phyloP scores from a whole-genome alignment of 1,140 invertebrate species.

The Pseudomyrmex dendroicus region DNA sequence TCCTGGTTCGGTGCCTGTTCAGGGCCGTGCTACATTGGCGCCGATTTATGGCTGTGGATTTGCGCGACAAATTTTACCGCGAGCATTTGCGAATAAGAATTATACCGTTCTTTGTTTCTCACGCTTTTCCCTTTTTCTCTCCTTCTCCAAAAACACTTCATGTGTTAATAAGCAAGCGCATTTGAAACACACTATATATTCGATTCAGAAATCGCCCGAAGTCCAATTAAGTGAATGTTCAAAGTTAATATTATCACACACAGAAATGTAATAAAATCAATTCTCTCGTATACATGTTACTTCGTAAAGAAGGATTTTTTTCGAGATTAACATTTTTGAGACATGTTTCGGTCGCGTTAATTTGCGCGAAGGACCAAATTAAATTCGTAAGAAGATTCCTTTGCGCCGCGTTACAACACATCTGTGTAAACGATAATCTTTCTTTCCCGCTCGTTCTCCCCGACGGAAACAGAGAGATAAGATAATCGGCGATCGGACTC shows the following conservation, averaged over 20 bases:
- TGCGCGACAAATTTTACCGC: constrained; percentile 74
- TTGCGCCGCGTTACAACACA: too few relatives aligned
- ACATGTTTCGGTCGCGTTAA: too few relatives aligned
- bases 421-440: too few relatives aligned
- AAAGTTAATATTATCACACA: not conserved
- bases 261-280: too few relatives aligned
- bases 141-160: constrained; percentile 6
- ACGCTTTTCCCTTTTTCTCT: constrained; percentile 19
- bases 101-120: not conserved
- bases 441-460: constrained; percentile 12
- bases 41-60: constrained; percentile 71
- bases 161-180: not conserved
- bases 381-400: not conserved
- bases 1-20: constrained; percentile 40
- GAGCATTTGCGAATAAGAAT: constrained; percentile 50
- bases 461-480: constrained; percentile 35
- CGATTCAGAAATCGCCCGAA: not conserved
- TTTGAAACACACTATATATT: not conserved
- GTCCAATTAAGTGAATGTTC: not conserved
- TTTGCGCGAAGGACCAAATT: too few relatives aligned
- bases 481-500: constrained; percentile 43
- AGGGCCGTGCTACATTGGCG: constrained; percentile 38
- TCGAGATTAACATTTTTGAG: too few relatives aligned
- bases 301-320: too few relatives aligned
- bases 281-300: too few relatives aligned